Percentiles rank a stretch among this genome's conserved stretches.
These are phyloP conservation scores for Blastobasis lacticolella DNA, from an alignment of 2,888 invertebrate genomes.

Conservation along the genomic window DNA sequence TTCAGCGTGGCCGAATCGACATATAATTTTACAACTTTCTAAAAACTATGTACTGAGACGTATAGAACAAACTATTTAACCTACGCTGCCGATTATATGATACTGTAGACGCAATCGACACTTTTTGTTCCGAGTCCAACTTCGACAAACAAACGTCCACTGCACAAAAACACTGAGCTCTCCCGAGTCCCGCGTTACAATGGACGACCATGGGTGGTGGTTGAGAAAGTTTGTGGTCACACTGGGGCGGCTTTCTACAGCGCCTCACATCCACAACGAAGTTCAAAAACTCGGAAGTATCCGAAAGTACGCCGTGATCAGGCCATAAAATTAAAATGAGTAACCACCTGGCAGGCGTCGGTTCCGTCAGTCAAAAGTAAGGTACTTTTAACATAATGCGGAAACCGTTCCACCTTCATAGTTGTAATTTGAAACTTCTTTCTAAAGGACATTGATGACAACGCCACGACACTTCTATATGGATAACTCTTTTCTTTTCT, in stretches of 20 bases:
- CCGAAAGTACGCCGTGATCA: not conserved
- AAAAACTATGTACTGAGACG: not conserved
- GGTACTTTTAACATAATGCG: not conserved
- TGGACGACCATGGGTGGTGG: not conserved
- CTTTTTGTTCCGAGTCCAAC: not conserved
- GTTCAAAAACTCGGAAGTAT: not conserved
- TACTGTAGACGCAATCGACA: not conserved
- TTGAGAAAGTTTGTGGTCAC: not conserved
- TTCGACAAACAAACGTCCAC: not conserved
- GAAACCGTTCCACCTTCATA: too few species aligned
- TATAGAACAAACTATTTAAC: not conserved
- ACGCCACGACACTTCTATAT: too few species aligned
- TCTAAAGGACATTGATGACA: too few species aligned
- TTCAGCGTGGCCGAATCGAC: not conserved
- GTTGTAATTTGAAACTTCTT: too few species aligned
- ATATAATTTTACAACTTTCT: not conserved
- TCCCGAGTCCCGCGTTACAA: not conserved
- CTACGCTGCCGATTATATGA: not conserved
- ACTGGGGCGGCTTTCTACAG: not conserved
- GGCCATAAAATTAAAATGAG: not conserved
- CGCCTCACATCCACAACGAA: conserved; percentile 1
- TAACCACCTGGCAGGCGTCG: not conserved
- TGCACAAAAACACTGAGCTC: not conserved
- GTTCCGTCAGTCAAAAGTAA: not conserved
- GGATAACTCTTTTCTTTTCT: too few species aligned